phyloP scores from a whole-genome alignment of 2,797 vertebrate genomes.

The Melanitta fusca region DNA sequence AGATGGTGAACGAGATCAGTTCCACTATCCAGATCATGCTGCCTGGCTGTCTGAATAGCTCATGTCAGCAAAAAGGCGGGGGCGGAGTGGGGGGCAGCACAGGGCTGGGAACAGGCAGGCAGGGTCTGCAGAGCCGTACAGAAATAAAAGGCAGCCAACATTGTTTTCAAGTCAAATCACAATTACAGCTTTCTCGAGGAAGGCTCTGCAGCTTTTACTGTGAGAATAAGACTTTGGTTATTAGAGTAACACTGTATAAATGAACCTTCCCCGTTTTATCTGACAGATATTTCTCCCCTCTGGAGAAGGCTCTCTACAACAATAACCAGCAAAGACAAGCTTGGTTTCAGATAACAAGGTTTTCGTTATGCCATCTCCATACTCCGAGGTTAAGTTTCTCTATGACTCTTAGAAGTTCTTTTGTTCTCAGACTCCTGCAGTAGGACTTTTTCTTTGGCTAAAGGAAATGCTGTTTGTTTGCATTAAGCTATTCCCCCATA shows the following conservation, averaged over 20 bases:
- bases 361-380: background rate
- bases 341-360: background rate
- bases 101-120: background rate
- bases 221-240: background rate
- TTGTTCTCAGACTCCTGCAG: background rate
- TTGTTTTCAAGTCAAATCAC: background rate
- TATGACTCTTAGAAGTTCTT: background rate
- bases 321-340: background rate
- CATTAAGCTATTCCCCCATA: background rate
- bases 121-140: background rate
- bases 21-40: background rate
- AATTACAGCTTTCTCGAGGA: background rate
- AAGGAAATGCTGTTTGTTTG: background rate
- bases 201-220: background rate
- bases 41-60: constrained; percentile 3
- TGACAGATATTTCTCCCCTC: background rate
- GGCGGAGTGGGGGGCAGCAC: background rate
- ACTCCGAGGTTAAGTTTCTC: background rate
- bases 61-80: background rate
- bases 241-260: background rate
- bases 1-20: constrained; percentile 23
- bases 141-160: background rate
- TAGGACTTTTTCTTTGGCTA: background rate
- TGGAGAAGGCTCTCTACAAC: background rate
- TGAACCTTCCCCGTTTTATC: background rate